These are phyloP conservation scores for Fistularia tabacaria DNA, from an alignment of 2,797 vertebrate genomes.

Conservation along the genomic window DNA sequence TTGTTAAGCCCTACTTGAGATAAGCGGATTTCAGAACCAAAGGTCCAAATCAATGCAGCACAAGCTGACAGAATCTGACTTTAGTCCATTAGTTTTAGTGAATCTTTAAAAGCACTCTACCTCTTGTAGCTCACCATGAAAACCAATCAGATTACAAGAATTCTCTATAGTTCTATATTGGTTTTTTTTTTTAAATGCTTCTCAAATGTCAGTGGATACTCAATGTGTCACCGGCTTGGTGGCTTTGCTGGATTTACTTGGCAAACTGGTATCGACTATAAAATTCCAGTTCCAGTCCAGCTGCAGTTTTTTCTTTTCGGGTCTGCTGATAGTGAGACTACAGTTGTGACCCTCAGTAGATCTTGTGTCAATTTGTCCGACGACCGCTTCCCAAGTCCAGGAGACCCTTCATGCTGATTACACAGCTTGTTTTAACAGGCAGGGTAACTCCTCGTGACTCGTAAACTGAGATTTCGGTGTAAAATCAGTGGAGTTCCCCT, in stretches of 20 bases:
- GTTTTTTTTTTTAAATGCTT: not conserved
- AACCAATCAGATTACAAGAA: too few relatives aligned
- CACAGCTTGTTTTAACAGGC: not conserved
- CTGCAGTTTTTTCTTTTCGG: not conserved
- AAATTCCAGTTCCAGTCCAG: not conserved
- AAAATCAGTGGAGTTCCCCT: conserved; percentile 14
- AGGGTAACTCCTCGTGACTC: conserved; percentile 7
- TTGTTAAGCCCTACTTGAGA: too few relatives aligned
- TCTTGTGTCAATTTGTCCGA: not conserved
- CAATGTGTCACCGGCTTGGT: too few relatives aligned
- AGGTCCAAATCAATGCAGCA: too few relatives aligned
- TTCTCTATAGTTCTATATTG: conserved; percentile 1
- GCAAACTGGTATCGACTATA: too few relatives aligned
- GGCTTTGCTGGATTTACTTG: too few relatives aligned
- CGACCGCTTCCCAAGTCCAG: not conserved
- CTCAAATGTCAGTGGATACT: too few relatives aligned
- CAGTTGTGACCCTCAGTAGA: not conserved
- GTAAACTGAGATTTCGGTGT: conserved; percentile 10
- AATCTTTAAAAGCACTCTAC: not conserved
- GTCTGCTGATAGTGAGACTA: not conserved
- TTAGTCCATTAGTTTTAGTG: not conserved
- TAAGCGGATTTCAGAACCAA: too few relatives aligned
- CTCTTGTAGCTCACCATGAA: not conserved
- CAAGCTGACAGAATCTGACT: not conserved
- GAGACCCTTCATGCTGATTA: not conserved